phyloP scores from a whole-genome alignment of 2,888 invertebrate species.

The Ophion costatus region DNA sequence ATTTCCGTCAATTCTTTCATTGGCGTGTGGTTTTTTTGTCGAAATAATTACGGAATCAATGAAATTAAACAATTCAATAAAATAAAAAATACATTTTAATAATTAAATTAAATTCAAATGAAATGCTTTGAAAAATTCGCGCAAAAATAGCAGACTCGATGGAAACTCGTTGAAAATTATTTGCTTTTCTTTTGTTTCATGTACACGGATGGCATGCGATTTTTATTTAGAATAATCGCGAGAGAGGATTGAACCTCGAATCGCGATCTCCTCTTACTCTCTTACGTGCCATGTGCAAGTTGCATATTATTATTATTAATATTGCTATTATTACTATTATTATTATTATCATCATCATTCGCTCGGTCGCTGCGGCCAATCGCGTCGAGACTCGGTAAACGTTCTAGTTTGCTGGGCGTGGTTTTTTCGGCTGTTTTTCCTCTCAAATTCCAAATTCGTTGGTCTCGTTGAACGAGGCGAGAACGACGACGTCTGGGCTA shows the following conservation, averaged over 20 bases:
- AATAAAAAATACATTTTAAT: not conserved
- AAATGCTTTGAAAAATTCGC: not conserved
- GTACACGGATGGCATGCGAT: slow-evolving; percentile 5
- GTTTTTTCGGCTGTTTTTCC: not conserved
- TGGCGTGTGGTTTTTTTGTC: no score
- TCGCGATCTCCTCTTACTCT: not conserved
- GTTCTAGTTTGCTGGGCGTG: slow-evolving; percentile 7
- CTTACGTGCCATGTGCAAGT: slow-evolving; percentile 66
- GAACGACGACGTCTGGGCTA: slow-evolving; percentile 56
- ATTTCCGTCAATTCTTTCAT: no score
- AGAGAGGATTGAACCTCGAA: not conserved
- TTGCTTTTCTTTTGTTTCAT: not conserved
- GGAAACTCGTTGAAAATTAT: not conserved
- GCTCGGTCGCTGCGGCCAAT: slow-evolving; percentile 42
- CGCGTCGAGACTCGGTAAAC: slow-evolving; percentile 38
- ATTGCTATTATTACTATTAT: slow-evolving; percentile 49
- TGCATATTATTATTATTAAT: slow-evolving; percentile 55
- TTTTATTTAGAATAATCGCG: slow-evolving; percentile 16
- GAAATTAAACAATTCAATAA: not conserved
- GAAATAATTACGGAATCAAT: not conserved
- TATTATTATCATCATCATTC: slow-evolving; percentile 46
- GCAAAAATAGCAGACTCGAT: not conserved
- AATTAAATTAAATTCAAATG: not conserved
- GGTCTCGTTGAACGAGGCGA: slow-evolving; percentile 46
- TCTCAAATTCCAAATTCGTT: slow-evolving; percentile 20